Base-by-base conservation (phyloP, 2,888 invertebrate genomes). In the Auanema freiburgensis region DNA sequence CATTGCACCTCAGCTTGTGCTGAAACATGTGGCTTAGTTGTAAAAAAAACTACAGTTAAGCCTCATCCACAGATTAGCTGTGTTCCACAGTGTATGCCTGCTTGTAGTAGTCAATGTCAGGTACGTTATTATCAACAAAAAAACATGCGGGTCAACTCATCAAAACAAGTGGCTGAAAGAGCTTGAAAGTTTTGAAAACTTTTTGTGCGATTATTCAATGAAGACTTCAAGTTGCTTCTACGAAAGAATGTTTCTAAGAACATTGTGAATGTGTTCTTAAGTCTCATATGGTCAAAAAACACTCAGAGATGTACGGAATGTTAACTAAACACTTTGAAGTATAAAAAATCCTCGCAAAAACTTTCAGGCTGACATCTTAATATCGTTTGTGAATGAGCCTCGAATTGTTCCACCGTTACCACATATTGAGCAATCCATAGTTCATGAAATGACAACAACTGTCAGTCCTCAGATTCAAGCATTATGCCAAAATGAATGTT, bases 1-100 rank as follows among this genome's bases (percentile, higher is more conserved):
- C 69, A 72, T 33, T 72, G 72, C 46, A 58, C 62, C 21, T 63
- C 72, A 23, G 72, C 69, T 12, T 72, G 72, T 40, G 63, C 62
- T 16, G 72, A 72, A 56, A 72, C 72, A 21, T 72, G 72, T 42
- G 64, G 64, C 42, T 56, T 72, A 52, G 69, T 72, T 23, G 10
- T 16, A 1, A 46, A 49, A 41, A 62, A 62, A 40, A 24, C 24
- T 1, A 33, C 16, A 11, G 14, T 24, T 21, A 3, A 33, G 3
- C 33, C 41, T 14, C 51, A 25, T 12, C 16, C 59, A 5, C 52
- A 41, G 12, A 59, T 44, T 18, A 61, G 57, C n/a, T 72, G 72
- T 53, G 42, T 72, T 1, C 46, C 67, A 4, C 59, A 59, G 21
- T 72, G 72, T 49, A 69, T 68, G 67, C 72, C 72, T 43, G 18